Evolutionary conservation across 2,797 vertebrate species (phyloP), one percentile per base, ranked within the genome.

Genomic region (Onychomys torridus): DNA sequence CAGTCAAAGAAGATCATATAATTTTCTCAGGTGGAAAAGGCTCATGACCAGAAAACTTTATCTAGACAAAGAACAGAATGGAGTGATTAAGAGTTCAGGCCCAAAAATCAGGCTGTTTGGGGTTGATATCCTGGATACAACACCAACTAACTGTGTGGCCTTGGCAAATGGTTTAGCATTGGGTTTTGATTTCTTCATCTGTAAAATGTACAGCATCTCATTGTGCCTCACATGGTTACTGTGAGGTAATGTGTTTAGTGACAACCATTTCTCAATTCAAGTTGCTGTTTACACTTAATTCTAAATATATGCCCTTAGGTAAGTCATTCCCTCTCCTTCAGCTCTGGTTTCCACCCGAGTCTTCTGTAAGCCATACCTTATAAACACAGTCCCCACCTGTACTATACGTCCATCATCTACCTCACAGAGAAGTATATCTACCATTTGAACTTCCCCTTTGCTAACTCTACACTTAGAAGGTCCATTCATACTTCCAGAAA

Each of bases 131-230:
- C 79, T 73, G 21, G 40, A 55, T 92, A 25, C 37, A 92, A 52
- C 9, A 61, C 40, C 43, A 79, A 34, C 63, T 75, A 40, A 29
- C 69, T 59, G 37, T 73, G 63, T 46, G 23, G 16, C 63, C 63
- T 83, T n/a, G 49, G 63, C 4, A 89, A 81, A 34, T 88, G 88
- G 21, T 55, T 93, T 90, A 94, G 37, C n/a, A 37, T 97, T 87
- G 57, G 82, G 25, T 37, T 95, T 83, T 91, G n/a, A 27, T 76
- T 93, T 97, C 63, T 46, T 94, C 59, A 84, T 91, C 73, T 93
- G 32, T 93, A 67, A 81, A 93, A 77, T 90, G 32, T 55, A 52
- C 52, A 79, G 43, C 71, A 79, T 52, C 59, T n/a, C 7, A 52
- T 81, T 91, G 25, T 57, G n/a, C 85, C 46, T 78, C 25, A 14